Conservation (phyloP, 2,888 invertebrate genomes). For the Byasa hedistus region DNA sequence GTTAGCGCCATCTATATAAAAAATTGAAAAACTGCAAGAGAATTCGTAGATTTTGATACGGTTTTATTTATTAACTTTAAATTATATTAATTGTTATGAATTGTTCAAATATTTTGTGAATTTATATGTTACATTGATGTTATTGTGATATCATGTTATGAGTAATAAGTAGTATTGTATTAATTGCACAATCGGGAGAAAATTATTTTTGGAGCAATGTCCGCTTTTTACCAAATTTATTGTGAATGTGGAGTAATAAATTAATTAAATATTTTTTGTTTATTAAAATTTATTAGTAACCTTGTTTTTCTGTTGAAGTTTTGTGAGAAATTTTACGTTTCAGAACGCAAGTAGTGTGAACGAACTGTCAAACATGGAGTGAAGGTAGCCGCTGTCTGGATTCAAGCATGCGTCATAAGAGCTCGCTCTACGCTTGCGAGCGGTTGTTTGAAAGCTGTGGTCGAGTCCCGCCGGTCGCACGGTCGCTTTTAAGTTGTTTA, state of each 20-base stretch:
- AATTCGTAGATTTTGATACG: not conserved
- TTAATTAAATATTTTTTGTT: no score
- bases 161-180: no score
- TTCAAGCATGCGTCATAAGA: conserved; percentile 46
- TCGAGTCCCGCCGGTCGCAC: conserved; percentile 36
- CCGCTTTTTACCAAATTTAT: no score
- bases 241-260: no score
- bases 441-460: conserved; percentile 52
- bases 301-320: no score
- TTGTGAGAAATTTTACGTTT: conserved; percentile 19
- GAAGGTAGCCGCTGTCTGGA: conserved; percentile 71
- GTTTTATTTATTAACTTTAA: not conserved
- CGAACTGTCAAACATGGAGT: conserved; percentile 70
- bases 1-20: conserved; percentile 11
- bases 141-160: not conserved
- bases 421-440: conserved; percentile 44
- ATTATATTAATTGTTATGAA: not conserved
- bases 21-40: not conserved
- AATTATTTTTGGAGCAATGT: no score
- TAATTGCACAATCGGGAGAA: no score
- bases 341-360: conserved; percentile 56
- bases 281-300: no score
- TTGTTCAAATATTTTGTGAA: conserved; percentile 7
- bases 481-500: conserved; percentile 33
- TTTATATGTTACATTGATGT: no score